These are phyloP conservation scores for Climacteris rufus DNA, from an alignment of 2,113 vertebrate species.

Conservation along the genomic window DNA sequence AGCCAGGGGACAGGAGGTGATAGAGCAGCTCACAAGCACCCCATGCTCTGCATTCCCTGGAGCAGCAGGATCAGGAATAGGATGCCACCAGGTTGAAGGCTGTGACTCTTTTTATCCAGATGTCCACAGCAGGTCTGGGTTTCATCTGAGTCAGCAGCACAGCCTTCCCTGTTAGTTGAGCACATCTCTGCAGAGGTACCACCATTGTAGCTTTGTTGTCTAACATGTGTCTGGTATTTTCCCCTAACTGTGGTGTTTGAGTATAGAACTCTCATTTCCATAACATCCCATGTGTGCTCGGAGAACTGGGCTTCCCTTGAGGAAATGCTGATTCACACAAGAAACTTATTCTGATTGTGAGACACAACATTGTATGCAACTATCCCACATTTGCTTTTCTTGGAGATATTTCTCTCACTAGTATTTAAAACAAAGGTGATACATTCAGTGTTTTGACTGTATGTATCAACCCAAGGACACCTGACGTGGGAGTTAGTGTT, in stretches of 20 bases:
- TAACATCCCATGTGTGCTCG: constrained; percentile 48
- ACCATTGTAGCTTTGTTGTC: constrained; percentile 62
- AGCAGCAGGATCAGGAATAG: background rate
- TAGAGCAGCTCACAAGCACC: background rate
- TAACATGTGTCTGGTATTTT: constrained; percentile 66
- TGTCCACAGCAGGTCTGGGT: background rate
- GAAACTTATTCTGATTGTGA: background rate
- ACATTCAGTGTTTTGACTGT: rapidly evolving
- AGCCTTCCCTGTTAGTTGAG: background rate
- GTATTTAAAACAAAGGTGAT: background rate
- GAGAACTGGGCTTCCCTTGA: constrained; percentile 74
- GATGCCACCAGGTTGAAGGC: background rate
- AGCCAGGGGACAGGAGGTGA: rapidly evolving
- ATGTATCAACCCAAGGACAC: background rate
- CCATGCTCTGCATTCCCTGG: background rate
- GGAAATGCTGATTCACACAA: constrained; percentile 38
- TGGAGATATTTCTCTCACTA: rapidly evolving
- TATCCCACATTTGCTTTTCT: background rate
- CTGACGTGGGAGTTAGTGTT: background rate
- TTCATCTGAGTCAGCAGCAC: background rate
- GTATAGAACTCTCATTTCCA: constrained; percentile 44
- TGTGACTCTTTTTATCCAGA: background rate
- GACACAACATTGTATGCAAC: rapidly evolving
- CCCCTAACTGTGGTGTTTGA: constrained; percentile 61
- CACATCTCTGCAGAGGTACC: background rate